Percentiles rank a stretch among this genome's conserved stretches.
These are phyloP conservation scores for Troides aeacus DNA, from an alignment of 2,888 invertebrate species.

Conservation along the genomic window DNA sequence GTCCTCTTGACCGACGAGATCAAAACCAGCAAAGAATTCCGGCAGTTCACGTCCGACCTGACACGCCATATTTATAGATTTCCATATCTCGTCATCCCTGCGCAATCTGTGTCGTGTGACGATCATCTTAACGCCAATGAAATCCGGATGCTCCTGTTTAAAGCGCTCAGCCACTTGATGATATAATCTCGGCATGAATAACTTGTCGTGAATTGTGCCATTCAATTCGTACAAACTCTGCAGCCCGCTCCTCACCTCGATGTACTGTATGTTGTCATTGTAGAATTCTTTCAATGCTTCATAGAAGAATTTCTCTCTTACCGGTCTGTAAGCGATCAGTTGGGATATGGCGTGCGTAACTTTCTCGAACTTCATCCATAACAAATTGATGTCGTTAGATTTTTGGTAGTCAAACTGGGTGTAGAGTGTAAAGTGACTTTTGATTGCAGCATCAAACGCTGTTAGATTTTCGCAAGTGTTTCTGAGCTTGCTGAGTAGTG, in stretches of 20 bases:
- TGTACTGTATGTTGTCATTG: slow-evolving; percentile 85
- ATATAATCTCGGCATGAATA: slow-evolving; percentile 79
- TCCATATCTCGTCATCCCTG: slow-evolving; percentile 56
- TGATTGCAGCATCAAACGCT: slow-evolving; percentile 76
- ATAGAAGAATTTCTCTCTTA: slow-evolving; percentile 82
- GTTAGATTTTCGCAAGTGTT: slow-evolving; percentile 60
- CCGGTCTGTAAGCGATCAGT: slow-evolving; percentile 81
- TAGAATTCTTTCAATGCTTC: slow-evolving; percentile 81
- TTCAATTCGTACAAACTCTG: slow-evolving; percentile 82
- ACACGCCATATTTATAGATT: slow-evolving; percentile 57
- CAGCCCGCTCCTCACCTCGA: slow-evolving; percentile 83
- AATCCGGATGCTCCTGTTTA: slow-evolving; percentile 80
- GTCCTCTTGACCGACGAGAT: slow-evolving; percentile 91
- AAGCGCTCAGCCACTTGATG: slow-evolving; percentile 80
- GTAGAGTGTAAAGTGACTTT: slow-evolving; percentile 76
- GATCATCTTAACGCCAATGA: slow-evolving; percentile 84
- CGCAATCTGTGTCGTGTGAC: slow-evolving; percentile 60
- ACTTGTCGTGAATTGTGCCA: slow-evolving; percentile 72
- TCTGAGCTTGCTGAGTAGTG: slow-evolving; percentile 69
- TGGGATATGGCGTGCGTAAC: slow-evolving; percentile 76
- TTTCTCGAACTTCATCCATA: slow-evolving; percentile 81
- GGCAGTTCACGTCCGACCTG: slow-evolving; percentile 77
- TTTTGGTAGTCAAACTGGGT: slow-evolving; percentile 58
- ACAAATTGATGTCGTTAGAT: slow-evolving; percentile 73
- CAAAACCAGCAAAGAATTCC: slow-evolving; percentile 86